Percentiles rank a stretch among this genome's conserved stretches.
Conservation (phyloP, 1,140 invertebrate genomes). For the Zeugodacus cucurbitae region DNA sequence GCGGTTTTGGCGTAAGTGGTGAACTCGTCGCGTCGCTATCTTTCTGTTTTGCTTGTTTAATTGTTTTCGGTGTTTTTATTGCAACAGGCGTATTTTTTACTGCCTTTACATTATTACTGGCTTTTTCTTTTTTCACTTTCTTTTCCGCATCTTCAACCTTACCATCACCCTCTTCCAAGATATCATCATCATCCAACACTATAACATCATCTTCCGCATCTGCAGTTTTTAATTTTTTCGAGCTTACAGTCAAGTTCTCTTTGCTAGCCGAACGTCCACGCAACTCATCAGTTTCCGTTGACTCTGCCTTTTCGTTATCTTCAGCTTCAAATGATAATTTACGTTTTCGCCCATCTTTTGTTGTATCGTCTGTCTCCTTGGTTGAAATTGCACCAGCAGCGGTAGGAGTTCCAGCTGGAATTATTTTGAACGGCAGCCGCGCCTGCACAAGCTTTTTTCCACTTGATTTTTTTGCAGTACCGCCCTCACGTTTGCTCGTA, state of each 20-base stretch:
- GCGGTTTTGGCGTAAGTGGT: neutral
- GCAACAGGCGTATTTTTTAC: neutral
- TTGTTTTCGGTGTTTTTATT: neutral
- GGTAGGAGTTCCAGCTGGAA: slow-evolving; percentile 47
- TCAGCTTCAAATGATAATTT: slow-evolving; percentile 53
- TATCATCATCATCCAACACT: slow-evolving; percentile 40
- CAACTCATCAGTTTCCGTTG: slow-evolving; percentile 54
- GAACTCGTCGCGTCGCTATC: neutral
- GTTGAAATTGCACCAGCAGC: neutral
- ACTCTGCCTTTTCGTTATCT: slow-evolving; percentile 48
- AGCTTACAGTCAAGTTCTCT: slow-evolving; percentile 44
- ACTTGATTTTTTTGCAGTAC: slow-evolving; percentile 48
- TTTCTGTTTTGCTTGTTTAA: neutral
- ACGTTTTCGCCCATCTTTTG: slow-evolving; percentile 51
- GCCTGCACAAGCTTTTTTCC: slow-evolving; percentile 65
- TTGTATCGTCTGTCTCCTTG: neutral
- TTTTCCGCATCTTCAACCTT: neutral
- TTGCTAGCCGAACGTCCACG: slow-evolving; percentile 56
- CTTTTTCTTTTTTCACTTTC: neutral
- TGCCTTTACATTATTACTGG: neutral
- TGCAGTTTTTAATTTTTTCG: slow-evolving; percentile 49
- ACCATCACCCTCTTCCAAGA: slow-evolving; percentile 27
- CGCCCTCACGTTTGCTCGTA: neutral
- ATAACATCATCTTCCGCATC: slow-evolving; percentile 30
- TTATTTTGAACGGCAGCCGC: slow-evolving; percentile 62